Percentiles rank a stretch among this genome's conserved stretches.
These are phyloP conservation scores for Synergus laeviventris DNA, from an alignment of 2,888 invertebrate species.

Conservation along the genomic window DNA sequence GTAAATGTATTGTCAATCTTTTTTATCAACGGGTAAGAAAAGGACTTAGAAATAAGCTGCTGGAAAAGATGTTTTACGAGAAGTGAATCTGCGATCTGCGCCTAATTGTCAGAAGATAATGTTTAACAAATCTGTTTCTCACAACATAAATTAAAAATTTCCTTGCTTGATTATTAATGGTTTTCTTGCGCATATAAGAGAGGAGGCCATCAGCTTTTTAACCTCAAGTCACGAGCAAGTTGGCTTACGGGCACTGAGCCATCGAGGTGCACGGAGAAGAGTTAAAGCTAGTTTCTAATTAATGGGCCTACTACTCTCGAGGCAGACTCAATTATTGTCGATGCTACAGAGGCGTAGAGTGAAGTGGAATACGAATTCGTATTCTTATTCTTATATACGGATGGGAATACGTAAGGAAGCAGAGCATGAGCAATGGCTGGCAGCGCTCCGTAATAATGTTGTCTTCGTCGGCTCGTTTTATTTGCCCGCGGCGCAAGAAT, in stretches of 20 bases:
- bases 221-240: slow-evolving; percentile 39
- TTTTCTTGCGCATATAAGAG: slow-evolving; percentile 36
- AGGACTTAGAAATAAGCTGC: no score
- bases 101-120: not conserved
- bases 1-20: no score
- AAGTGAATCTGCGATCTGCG: no score
- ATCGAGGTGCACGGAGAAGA: slow-evolving; percentile 47
- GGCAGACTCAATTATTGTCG: slow-evolving; percentile 69
- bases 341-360: slow-evolving; percentile 61
- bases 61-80: no score
- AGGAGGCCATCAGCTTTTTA: slow-evolving; percentile 28
- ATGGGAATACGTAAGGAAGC: slow-evolving; percentile 71
- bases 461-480: slow-evolving; percentile 74
- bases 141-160: not conserved
- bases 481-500: slow-evolving; percentile 75
- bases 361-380: slow-evolving; percentile 60
- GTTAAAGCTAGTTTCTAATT: slow-evolving; percentile 64
- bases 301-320: slow-evolving; percentile 62
- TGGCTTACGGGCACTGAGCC: slow-evolving; percentile 40
- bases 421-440: slow-evolving; percentile 75
- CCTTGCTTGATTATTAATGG: slow-evolving; percentile 12
- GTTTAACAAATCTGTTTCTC: not conserved
- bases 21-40: no score
- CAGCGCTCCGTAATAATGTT: slow-evolving; percentile 75
- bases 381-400: slow-evolving; percentile 56